These are phyloP conservation scores for Cylloceria caligata DNA, from an alignment of 2,888 invertebrate species.

Conservation along the genomic window DNA sequence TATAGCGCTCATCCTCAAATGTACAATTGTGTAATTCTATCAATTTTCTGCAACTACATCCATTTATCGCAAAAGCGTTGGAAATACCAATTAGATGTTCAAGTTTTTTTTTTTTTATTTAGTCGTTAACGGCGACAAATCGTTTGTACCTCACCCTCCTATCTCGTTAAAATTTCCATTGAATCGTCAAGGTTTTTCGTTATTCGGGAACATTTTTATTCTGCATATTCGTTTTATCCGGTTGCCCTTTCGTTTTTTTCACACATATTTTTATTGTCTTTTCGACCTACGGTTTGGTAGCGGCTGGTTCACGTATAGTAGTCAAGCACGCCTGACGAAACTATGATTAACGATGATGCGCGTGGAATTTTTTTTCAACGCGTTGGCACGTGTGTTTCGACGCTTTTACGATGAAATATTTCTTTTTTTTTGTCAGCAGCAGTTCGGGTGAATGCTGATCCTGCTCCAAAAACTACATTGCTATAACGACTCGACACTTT, in stretches of 20 bases:
- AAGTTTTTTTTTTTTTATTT: conserved; percentile 30
- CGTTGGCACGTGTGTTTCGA: conserved; percentile 20
- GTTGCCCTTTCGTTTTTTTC: conserved; percentile 53
- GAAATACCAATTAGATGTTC: conserved; percentile 52
- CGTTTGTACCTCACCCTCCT: conserved; percentile 49
- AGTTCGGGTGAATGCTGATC: conserved; percentile 14
- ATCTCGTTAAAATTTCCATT: conserved; percentile 60
- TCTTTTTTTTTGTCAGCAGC: conserved; percentile 11
- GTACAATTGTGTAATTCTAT: background rate
- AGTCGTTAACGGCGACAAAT: conserved; percentile 54
- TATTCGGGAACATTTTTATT: conserved; percentile 57
- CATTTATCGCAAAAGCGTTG: conserved; percentile 17
- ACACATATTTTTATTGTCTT: conserved; percentile 50
- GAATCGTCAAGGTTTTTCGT: conserved; percentile 45
- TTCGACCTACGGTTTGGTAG: background rate
- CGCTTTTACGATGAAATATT: conserved; percentile 26
- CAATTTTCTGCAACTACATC: background rate
- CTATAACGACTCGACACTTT: conserved; percentile 22
- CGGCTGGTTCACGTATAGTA: conserved; percentile 41
- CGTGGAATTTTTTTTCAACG: conserved; percentile 29
- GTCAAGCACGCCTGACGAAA: conserved; percentile 52
- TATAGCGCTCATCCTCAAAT: background rate
- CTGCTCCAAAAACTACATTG: conserved; percentile 4
- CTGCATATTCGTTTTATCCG: conserved; percentile 27
- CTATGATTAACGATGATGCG: conserved; percentile 63